These are phyloP conservation scores for Syndactyla subalaris DNA, from an alignment of 2,797 vertebrate species.

Conservation along the genomic window DNA sequence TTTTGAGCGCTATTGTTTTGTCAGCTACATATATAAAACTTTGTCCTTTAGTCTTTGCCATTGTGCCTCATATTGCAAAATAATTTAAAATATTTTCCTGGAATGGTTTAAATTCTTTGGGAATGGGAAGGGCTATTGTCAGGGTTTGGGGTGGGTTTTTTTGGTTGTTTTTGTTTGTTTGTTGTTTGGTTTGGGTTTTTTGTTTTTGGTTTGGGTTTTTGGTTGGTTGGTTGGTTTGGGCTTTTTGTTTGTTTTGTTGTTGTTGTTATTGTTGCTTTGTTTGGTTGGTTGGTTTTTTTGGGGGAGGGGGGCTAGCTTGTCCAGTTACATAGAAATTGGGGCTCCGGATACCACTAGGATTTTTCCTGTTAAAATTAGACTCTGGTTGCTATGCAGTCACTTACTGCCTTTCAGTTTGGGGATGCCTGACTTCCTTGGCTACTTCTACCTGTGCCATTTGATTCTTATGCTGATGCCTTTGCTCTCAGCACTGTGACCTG, in stretches of 20 bases:
- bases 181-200: too few relatives aligned
- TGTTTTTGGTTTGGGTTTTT: too few relatives aligned
- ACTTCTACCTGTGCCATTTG: not conserved
- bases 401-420: not conserved
- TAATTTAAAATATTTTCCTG: not conserved
- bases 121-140: rapidly evolving
- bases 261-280: too few relatives aligned
- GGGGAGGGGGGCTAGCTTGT: not conserved
- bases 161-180: too few relatives aligned
- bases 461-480: not conserved
- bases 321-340: not conserved
- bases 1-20: not conserved
- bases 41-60: not conserved
- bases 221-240: too few relatives aligned
- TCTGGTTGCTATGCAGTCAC: conserved; percentile 18
- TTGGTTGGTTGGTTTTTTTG: too few relatives aligned
- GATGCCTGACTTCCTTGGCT: not conserved
- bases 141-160: not conserved
- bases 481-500: not conserved
- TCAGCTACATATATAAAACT: not conserved
- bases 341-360: not conserved
- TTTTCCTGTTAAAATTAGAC: not conserved
- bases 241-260: too few relatives aligned
- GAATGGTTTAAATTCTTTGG: not conserved
- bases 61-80: not conserved